These are phyloP conservation scores for Rhinolophus sinicus DNA, from an alignment of 2,113 vertebrate species.

Conservation along the genomic window DNA sequence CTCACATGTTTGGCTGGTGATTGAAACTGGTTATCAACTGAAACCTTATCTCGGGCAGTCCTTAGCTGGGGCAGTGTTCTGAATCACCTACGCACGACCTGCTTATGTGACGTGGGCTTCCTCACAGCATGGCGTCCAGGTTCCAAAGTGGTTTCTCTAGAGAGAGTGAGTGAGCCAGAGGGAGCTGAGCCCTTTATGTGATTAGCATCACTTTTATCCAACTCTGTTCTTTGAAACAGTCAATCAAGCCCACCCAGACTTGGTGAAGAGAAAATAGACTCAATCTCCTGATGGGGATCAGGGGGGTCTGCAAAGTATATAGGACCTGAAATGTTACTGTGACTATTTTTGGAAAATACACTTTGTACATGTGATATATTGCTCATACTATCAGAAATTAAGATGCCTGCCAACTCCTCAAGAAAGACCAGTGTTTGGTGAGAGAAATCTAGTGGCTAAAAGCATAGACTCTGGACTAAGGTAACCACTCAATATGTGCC, in stretches of 20 bases:
- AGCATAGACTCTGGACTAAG: not conserved
- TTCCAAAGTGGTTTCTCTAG: not conserved
- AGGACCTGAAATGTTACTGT: not conserved
- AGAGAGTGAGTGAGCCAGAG: not conserved
- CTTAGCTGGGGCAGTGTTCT: not conserved
- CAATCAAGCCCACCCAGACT: not conserved
- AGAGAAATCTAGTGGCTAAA: not conserved
- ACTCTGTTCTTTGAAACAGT: not conserved
- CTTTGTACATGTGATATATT: not conserved
- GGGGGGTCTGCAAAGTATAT: not conserved
- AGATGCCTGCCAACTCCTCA: not conserved
- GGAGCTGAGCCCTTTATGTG: not conserved
- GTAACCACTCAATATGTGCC: not conserved
- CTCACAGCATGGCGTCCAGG: not conserved
- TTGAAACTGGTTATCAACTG: not conserved
- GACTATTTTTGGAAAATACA: not conserved
- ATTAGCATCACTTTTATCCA: not conserved
- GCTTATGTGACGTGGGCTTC: not conserved
- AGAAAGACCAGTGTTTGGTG: not conserved
- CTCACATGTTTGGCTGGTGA: not conserved
- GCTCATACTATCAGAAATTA: constrained; percentile 13
- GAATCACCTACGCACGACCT: not conserved
- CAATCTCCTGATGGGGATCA: not conserved
- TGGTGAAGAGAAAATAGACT: not conserved
- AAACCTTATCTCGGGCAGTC: not conserved